Base-by-base conservation (phyloP, 2,888 invertebrate species). In the Pocota personata region DNA sequence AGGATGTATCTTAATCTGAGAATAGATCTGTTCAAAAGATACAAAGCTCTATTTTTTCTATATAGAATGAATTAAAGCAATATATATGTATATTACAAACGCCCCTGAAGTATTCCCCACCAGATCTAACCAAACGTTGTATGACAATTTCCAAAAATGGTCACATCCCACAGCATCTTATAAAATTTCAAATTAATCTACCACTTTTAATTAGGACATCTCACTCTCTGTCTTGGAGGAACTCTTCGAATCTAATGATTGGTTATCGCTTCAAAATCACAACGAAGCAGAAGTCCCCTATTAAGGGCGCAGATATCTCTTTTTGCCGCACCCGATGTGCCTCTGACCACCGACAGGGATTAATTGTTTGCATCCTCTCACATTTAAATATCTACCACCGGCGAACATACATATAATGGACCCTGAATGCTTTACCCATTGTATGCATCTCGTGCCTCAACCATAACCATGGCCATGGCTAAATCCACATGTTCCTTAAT, bases 331-430 rank as follows among this genome's bases (percentile, higher is more conserved):
- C 43, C 67, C 80, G 58, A n/a, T 52, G 57, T 30, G 16, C 19
- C 32, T 69, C 55, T 82, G 75, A 79, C 79, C 75, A 84, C 79
- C 80, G 84, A 84, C 84, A 84, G 71, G 86, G 86, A 86, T 86
- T 86, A 86, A 86, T 86, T 86, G 82, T 82, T 86, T 77, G 76
- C 82, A 86, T 82, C 82, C 86, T 86, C 76, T 71, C 80, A 27
- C 76, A 82, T 86, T 80, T 82, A 84, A 79, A 84, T 86, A 76
- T 82, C 80, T 67, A 78, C 76, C 66, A 77, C 75, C 67, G 73
- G 67, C 69, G 73, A 84, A 35, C 75, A 67, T 60, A 60, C 77
- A 35, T 57, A 79, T 64, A 84, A 84, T 84, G 79, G 75, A 64
- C 71, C 69, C 73, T 62, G 69, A 64, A 76, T 69, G 46, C 57